Conservation (phyloP, 2,113 vertebrate species). For the Phyllopteryx taeniolatus region DNA sequence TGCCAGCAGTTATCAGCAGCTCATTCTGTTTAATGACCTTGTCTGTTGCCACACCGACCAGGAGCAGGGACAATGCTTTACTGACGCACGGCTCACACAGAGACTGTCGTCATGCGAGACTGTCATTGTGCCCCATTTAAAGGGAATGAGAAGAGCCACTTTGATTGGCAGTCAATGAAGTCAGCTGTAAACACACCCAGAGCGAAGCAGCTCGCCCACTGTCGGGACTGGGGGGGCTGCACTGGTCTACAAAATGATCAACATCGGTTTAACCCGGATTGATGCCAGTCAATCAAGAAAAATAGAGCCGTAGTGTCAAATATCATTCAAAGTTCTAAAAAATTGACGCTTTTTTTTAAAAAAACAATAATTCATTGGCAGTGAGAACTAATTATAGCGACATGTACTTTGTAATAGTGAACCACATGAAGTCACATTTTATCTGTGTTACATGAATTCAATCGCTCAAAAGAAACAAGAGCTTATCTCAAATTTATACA, state of each 20-base stretch:
- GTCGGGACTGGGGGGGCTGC: no score
- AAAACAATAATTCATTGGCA: background rate
- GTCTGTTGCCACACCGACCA: no score
- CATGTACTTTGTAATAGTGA: slow-evolving; percentile 21
- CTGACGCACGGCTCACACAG: no score
- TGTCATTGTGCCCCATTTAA: no score
- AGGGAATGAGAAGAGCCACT: background rate
- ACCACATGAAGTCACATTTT: background rate
- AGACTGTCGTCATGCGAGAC: background rate
- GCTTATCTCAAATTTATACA: slow-evolving; percentile 7
- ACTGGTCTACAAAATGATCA: background rate
- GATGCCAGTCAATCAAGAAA: no score
- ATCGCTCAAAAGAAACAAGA: slow-evolving; percentile 16
- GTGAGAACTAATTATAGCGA: slow-evolving; percentile 8
- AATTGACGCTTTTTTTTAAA: background rate
- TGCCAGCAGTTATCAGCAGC: no score
- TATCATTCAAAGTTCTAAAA: background rate
- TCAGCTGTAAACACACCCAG: background rate
- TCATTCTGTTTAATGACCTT: no score
- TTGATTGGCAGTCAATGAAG: no score
- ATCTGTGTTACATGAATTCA: slow-evolving; percentile 36
- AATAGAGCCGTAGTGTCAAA: background rate
- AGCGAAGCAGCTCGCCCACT: background rate
- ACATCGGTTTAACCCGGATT: background rate
- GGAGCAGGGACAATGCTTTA: no score